Percentiles rank a stretch among this genome's conserved stretches.
Evolutionary conservation across 2,797 vertebrate species (phyloP).

Genomic region (Hafferia zeledoni): DNA sequence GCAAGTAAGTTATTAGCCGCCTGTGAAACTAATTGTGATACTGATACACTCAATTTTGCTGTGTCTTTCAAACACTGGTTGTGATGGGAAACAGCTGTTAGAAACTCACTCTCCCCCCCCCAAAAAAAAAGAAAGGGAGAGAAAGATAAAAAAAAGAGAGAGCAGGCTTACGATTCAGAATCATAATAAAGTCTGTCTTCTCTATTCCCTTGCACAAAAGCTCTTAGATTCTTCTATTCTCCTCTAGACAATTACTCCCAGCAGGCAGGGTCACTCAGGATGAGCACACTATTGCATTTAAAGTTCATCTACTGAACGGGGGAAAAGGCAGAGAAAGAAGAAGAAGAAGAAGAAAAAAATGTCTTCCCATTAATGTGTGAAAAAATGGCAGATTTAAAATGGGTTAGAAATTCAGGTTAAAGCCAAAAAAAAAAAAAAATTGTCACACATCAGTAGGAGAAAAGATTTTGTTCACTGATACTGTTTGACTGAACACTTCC

Average conservation of each 20-base stretch:
- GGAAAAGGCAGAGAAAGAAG: conserved; percentile 23
- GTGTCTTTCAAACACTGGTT: conserved; percentile 75
- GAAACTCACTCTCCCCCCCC: background rate
- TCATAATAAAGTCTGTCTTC: conserved; percentile 80
- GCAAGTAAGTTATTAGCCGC: conserved; percentile 76
- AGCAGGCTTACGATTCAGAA: conserved; percentile 56
- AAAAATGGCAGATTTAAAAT: conserved; percentile 60
- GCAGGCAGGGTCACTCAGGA: conserved; percentile 80
- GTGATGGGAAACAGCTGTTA: conserved; percentile 80
- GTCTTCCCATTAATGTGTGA: conserved; percentile 30
- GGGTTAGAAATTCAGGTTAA: conserved; percentile 65
- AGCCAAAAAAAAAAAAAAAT: background rate
- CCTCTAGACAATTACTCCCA: conserved; percentile 87
- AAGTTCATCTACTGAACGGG: conserved; percentile 66
- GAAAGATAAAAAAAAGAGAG: conserved; percentile 5
- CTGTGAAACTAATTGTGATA: conserved; percentile 77
- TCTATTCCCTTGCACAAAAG: conserved; percentile 85
- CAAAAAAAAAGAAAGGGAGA: background rate
- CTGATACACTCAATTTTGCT: conserved; percentile 70
- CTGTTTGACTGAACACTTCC: conserved; percentile 37
- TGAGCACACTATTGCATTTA: conserved; percentile 63
- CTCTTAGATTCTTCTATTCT: conserved; percentile 82
- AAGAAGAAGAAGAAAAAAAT: background rate
- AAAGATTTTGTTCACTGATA: background rate
- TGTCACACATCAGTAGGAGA: background rate